A percentile compares a stretch with the other conserved stretches of the same genome.
Conservation (phyloP, 2,113 vertebrate genomes). For the Lophius piscatorius region DNA sequence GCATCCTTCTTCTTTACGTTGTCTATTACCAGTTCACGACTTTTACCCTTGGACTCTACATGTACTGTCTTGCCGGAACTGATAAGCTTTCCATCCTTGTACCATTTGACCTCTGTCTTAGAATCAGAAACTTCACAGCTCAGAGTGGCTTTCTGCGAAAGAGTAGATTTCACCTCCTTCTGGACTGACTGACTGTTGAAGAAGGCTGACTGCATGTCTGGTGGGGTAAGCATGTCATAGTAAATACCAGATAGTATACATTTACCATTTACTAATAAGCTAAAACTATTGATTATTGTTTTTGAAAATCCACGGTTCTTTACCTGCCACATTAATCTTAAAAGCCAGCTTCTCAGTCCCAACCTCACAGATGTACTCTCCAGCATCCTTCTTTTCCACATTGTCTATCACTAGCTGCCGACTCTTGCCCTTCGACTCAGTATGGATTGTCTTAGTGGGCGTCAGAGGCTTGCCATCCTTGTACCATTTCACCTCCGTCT, state of each 20-base stretch:
- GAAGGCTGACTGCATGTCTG: too few relatives aligned
- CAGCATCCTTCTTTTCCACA: slow-evolving; percentile 83
- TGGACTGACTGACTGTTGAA: slow-evolving; percentile 79
- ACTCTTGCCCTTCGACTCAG: slow-evolving; percentile 73
- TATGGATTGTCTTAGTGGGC: slow-evolving; percentile 74
- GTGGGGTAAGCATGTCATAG: too few relatives aligned
- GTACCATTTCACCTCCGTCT: slow-evolving; percentile 85
- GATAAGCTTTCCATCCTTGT: slow-evolving; percentile 82
- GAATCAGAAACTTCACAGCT: slow-evolving; percentile 80
- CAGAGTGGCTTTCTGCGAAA: slow-evolving; percentile 71
- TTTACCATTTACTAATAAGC: not conserved
- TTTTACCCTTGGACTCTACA: slow-evolving; percentile 73
- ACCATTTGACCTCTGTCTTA: slow-evolving; percentile 84
- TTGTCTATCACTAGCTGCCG: slow-evolving; percentile 79
- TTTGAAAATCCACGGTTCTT: not conserved
- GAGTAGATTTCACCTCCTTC: slow-evolving; percentile 72
- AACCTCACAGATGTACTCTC: slow-evolving; percentile 84
- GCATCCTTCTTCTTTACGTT: slow-evolving; percentile 82
- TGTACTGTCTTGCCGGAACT: slow-evolving; percentile 69
- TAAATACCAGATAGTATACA: too few relatives aligned
- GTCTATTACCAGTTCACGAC: slow-evolving; percentile 74
- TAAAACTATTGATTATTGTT: not conserved
- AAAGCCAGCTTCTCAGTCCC: slow-evolving; percentile 80
- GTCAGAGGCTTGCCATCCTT: slow-evolving; percentile 83
- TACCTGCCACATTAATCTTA: slow-evolving; percentile 72